A percentile compares a stretch with the other conserved stretches of the same genome.
Conservation (phyloP, 2,113 vertebrate genomes). For the Lipophrys pholis region DNA sequence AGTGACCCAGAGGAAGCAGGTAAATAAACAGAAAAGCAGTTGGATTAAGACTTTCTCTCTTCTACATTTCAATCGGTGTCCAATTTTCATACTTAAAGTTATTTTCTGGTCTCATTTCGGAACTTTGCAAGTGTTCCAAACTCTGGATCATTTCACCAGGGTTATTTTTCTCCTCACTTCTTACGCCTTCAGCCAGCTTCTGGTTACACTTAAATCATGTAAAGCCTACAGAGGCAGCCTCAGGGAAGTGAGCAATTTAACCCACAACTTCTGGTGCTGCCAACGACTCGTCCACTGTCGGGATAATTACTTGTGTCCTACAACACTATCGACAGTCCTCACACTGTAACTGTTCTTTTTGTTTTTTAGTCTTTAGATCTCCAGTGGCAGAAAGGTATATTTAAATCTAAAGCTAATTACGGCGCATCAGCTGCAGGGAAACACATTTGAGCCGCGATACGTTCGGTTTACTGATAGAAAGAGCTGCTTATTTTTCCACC, state of each 20-base stretch:
- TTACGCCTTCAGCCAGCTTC: not conserved
- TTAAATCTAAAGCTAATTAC: not conserved
- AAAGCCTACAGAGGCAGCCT: not conserved
- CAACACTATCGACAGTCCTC: not conserved
- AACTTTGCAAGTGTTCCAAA: not conserved
- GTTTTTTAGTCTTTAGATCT: not conserved
- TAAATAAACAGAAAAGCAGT: not conserved
- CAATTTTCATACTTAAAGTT: not conserved
- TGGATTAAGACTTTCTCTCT: not conserved
- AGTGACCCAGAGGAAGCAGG: not conserved
- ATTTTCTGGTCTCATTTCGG: not conserved
- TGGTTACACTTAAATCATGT: not conserved
- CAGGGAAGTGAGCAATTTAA: constrained; percentile 8
- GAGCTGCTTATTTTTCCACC: not conserved
- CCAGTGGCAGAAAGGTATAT: not conserved
- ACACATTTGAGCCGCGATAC: not conserved
- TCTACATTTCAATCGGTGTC: not conserved
- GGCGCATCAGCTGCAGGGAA: not conserved
- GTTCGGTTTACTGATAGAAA: not conserved
- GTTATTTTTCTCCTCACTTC: not conserved
- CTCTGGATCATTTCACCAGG: not conserved
- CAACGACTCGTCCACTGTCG: not conserved
- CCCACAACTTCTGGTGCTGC: constrained; percentile 2
- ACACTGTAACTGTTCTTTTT: not conserved
- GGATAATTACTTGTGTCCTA: constrained; percentile 14